These are phyloP conservation scores for Pachyuromys duprasi DNA, from an alignment of 2,797 vertebrate species.

Conservation along the genomic window DNA sequence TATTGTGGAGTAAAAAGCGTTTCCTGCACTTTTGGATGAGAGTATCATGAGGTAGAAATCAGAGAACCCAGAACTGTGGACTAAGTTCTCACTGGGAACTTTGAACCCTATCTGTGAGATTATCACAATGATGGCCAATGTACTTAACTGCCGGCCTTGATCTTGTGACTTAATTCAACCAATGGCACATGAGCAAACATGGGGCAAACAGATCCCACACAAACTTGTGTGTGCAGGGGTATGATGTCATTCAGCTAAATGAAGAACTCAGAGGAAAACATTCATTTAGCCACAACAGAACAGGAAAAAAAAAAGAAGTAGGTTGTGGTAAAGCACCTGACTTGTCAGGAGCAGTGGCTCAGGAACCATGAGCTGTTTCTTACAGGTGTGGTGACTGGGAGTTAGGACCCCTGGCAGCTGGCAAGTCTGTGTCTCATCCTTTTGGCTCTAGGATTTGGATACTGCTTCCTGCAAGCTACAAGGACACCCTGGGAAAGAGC, in stretches of 20 bases:
- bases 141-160: not conserved
- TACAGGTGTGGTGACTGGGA: not conserved
- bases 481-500: not conserved
- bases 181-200: not conserved
- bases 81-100: not conserved
- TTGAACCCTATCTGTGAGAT: not conserved
- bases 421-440: not conserved
- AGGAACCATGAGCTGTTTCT: not conserved
- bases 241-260: not conserved
- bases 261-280: not conserved
- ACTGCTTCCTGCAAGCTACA: not conserved
- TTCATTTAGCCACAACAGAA: not conserved
- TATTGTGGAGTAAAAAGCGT: not conserved
- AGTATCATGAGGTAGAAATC: not conserved
- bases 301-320: not conserved
- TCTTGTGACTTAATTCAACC: not conserved
- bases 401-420: not conserved
- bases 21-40: not conserved
- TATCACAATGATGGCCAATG: accelerated
- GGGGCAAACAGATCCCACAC: not conserved
- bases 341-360: not conserved
- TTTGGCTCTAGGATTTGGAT: not conserved
- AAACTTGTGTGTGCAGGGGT: no score
- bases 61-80: not conserved
- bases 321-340: not conserved